These are phyloP conservation scores for Didymodactylos carnosus DNA, from an alignment of 2,888 invertebrate genomes.

Conservation along the genomic window DNA sequence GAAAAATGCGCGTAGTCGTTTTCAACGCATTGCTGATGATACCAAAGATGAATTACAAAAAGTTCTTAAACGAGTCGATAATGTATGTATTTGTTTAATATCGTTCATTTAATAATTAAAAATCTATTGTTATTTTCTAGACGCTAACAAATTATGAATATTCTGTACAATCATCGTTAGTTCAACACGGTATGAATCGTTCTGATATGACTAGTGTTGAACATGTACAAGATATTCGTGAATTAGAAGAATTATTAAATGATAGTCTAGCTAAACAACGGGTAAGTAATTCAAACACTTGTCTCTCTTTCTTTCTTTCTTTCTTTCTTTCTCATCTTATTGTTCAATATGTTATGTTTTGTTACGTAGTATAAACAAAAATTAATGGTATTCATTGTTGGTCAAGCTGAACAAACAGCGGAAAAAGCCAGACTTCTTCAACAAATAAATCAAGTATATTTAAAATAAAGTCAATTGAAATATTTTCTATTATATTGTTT, in stretches of 20 bases:
- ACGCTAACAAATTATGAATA: constrained; percentile 7
- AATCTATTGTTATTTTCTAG: neutral
- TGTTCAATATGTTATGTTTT: neutral
- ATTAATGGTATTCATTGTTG: constrained; percentile 12
- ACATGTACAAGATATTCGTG: constrained; percentile 6
- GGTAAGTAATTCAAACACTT: no score
- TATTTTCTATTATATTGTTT: neutral
- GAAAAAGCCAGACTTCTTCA: neutral
- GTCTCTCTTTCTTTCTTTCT: no score
- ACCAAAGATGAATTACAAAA: constrained; percentile 29
- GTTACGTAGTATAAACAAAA: constrained; percentile 9
- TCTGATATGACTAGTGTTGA: neutral
- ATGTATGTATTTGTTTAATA: constrained; percentile 18
- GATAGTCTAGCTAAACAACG: constrained; percentile 9
- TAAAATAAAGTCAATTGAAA: neutral
- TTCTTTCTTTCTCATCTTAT: neutral
- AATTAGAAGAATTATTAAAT: constrained; percentile 6
- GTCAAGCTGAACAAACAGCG: constrained; percentile 4
- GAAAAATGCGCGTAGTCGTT: constrained; percentile 25
- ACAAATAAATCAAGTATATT: constrained; percentile 4
- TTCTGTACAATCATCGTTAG: neutral
- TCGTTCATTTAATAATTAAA: neutral
- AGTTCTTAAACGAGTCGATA: constrained; percentile 28
- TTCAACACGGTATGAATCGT: neutral
- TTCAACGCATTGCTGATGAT: constrained; percentile 27